Evolutionary conservation across 2,888 invertebrate genomes (phyloP), one percentile per base, ranked within the genome.

Genomic region (Agriopis leucophaearia): DNA sequence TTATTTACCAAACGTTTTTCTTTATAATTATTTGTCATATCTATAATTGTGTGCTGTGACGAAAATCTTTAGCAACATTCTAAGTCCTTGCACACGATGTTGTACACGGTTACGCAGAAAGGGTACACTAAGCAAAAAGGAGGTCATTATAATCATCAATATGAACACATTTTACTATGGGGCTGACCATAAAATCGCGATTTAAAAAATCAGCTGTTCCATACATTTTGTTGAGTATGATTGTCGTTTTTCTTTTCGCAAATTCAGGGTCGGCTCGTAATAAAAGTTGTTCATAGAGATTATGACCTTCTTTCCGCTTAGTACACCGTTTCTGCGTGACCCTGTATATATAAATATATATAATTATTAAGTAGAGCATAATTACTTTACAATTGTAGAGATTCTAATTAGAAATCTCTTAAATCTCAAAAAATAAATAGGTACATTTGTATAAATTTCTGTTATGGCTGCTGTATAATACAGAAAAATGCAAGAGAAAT

Each of bases 381-480:
- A 18, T 16, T 59, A 54, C 35, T 61, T 56, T 56, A 66, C 56
- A 61, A 45, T 61, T 42, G 27, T 8, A 9, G 38, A 38, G 8
- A 38, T 38, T 38, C 0, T 38, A 38, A 38, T 9, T 38, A 38
- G 57, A 27, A 66, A 66, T 66, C 61, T 66, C 61, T 45, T 66
- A 56, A 61, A 61, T 66, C 59, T 66, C 56, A 56, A 66, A 66
- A 45, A 62, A 45, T 45, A 51, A 57, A 36, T 60, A 65, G 44
- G 35, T 54, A 55, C 3, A 52, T 35, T 18, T 52, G 57, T 62
- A 55, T 55, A n/a, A 0, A 47, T 52, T 50, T 60, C 55, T 56
- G 48, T 63, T 57, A 63, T 59, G 63, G 55, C 27, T 62, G 51
- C 47, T 36, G 0, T 9, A 38, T 38, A 9, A 38, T 38, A 38